Base-by-base conservation (phyloP, 2,113 vertebrate species). In the Syngnathoides biaculeatus region DNA sequence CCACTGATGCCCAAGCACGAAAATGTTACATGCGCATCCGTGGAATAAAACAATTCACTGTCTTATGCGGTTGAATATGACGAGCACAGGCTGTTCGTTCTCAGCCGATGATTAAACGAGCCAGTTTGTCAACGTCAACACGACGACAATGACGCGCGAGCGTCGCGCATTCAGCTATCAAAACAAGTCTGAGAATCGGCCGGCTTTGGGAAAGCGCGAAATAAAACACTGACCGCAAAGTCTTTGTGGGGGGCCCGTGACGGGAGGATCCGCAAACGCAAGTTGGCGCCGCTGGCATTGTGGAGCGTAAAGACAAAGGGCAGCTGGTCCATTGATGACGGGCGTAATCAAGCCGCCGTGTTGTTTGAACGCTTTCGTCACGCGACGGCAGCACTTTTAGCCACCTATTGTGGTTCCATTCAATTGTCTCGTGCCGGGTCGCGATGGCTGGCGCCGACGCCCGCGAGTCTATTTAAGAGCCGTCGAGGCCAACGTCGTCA, bases 281-380 rank as follows among this genome's bases (percentile, higher is more conserved):
- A 24, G 20, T n/a, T n/a, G n/a, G n/a, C 30, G 30, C 24, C 12
- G 52, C 13, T 26, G 72, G 17, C 24, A 40, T 69, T 72, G 65
- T 67, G 11, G 40, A 48, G 6, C 19, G 14, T 38, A 14, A 77
- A 19, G 11, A 71, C 35, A 82, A 71, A 64, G 7, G 63, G 73
- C 79, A 75, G 73, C 73, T 79, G 26, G 35, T 55, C 65, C 74
- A 66, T 45, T 65, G 0, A 77, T 60, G 69, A 65, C n/a, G 24
- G 10, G 5, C 64, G 19, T 63, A 69, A 73, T 71, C 58, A 10
- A 1, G 27, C 45, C n/a, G 13, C 58, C 20, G 61, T 61, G 38
- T 57, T 87, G 80, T 90, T 85, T 87, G 40, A 72, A 75, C 38
- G 78, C 57, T 48, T 47, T 67, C 24, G 42, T 30, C 15, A 77